These are phyloP conservation scores for Caiman crocodilus DNA, from an alignment of 2,797 vertebrate species.

Conservation along the genomic window DNA sequence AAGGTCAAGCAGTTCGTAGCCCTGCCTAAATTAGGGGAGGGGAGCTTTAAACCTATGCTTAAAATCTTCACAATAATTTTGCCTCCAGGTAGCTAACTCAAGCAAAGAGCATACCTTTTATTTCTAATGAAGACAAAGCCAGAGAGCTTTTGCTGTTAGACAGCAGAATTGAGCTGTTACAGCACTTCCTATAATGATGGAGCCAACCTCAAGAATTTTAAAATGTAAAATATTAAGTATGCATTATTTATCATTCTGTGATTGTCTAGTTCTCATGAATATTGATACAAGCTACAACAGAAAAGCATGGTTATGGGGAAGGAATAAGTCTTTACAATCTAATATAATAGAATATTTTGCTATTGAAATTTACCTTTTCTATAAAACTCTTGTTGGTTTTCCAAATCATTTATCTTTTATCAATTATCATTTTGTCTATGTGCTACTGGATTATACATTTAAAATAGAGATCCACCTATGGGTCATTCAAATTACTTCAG, in stretches of 20 bases:
- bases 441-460: not conserved
- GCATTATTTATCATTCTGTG: not conserved
- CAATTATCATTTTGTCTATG: not conserved
- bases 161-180: not conserved
- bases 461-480: not conserved
- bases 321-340: not conserved
- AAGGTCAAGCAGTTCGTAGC: too few relatives aligned
- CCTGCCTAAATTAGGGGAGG: too few relatives aligned
- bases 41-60: too few relatives aligned
- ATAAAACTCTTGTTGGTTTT: not conserved
- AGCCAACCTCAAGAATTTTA: too few relatives aligned
- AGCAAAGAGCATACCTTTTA: too few relatives aligned
- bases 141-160: too few relatives aligned
- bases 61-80: too few relatives aligned
- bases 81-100: too few relatives aligned
- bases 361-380: not conserved
- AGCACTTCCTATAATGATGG: not conserved
- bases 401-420: not conserved
- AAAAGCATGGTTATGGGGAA: not conserved
- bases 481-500: not conserved
- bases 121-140: too few relatives aligned
- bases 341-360: not conserved
- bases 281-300: not conserved
- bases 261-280: not conserved
- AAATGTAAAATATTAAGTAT: not conserved